Evolutionary conservation across 2,888 invertebrate species (phyloP).

Genomic region (Acanthoscelides obtectus): DNA sequence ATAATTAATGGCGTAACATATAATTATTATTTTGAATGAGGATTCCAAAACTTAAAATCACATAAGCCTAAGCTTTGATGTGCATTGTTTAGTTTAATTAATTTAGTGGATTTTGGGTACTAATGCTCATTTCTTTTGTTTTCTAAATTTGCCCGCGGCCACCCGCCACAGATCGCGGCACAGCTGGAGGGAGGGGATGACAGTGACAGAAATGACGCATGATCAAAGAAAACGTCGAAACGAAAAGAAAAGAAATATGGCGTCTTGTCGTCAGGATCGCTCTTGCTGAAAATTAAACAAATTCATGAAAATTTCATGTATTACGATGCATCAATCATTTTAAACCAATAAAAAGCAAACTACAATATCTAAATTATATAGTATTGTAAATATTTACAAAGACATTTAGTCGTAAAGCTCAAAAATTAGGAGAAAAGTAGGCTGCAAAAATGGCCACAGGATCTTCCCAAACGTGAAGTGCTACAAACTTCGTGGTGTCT

Average conservation of each 20-base stretch:
- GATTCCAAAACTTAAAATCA: too few species aligned
- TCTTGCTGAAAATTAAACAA: slow-evolving; percentile 33
- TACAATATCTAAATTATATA: slow-evolving; percentile 15
- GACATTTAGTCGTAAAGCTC: slow-evolving; percentile 21
- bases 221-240: slow-evolving; percentile 16
- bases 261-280: slow-evolving; percentile 44
- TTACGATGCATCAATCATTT: slow-evolving; percentile 42
- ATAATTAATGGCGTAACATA: too few species aligned
- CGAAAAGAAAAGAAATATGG: slow-evolving; percentile 38
- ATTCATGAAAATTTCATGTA: slow-evolving; percentile 42
- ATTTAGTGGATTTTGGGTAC: too few species aligned
- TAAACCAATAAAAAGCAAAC: slow-evolving; percentile 31
- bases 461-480: slow-evolving; percentile 12
- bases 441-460: slow-evolving; percentile 25
- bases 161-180: too few species aligned
- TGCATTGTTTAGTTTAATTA: too few species aligned
- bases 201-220: neutral
- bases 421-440: slow-evolving; percentile 19
- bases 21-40: too few species aligned
- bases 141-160: too few species aligned
- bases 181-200: too few species aligned
- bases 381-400: slow-evolving; percentile 23
- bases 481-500: slow-evolving; percentile 21
- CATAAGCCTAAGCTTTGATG: too few species aligned
- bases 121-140: too few species aligned